Evolutionary conservation across 2,797 vertebrate genomes (phyloP), one percentile per base, ranked within the genome.

Genomic region (Streptopelia turtur): DNA sequence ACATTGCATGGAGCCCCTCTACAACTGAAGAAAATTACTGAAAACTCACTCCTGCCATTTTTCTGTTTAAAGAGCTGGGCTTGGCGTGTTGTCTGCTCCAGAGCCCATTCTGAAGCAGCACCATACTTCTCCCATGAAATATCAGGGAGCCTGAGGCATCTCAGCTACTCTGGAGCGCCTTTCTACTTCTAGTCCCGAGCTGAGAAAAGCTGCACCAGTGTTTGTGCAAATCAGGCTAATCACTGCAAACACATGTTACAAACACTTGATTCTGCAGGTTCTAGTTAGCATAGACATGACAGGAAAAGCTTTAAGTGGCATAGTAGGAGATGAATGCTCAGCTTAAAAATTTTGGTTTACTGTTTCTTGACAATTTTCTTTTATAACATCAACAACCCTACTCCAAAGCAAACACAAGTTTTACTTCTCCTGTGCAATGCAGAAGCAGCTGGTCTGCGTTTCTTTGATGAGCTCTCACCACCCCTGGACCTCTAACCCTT

Each of bases 121-220:
- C 41, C 2, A 6, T 45, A 28, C 33, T 56, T 59, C 71, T 11
- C 30, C 35, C 35, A 5, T 8, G 27, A 55, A 13, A 20, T 23
- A 28, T 1, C 53, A 63, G 37, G 16, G 14, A 80, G 28, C 52
- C 11, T 0, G 0, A 70, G n/a, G 35, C 43, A 61, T 8, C 15
- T 59, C 0, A 49, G 71, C 41, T 37, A 31, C 75, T 50, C 43
- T 22, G 25, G 70, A 55, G 8, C 15, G n/a, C 57, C 84, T 79
- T 72, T 35, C 59, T 22, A 45, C 16, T 57, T 53, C 28, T 61
- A 0, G 23, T 53, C 24, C 55, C 2, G 2, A 65, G 71, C 33
- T 55, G 33, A 85, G 66, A 5, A 30, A 83, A 79, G 21, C 50
- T 61, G 9, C 30, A 55, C 22, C 18, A 21, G 6, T 10, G 23